A percentile compares a stretch with the other conserved stretches of the same genome.
Evolutionary conservation across 2,797 vertebrate species (phyloP).

Genomic region (Clarias laeviceps): DNA sequence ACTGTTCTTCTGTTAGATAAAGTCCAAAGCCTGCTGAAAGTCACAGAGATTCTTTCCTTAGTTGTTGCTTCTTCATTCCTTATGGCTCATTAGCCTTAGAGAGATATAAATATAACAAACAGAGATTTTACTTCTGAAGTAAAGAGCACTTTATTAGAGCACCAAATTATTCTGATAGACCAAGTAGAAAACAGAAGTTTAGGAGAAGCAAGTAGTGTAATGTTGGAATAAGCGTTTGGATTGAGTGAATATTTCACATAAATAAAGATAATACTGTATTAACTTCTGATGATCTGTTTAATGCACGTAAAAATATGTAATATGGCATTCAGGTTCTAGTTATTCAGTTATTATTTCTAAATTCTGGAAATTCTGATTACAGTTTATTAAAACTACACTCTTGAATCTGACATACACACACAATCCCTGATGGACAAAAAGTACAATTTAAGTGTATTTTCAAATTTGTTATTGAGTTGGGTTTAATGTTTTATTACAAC

Average conservation of each 20-base stretch:
- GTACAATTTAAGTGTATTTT: not conserved
- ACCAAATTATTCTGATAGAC: constrained; percentile 5
- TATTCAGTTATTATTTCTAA: not conserved
- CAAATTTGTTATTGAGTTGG: not conserved
- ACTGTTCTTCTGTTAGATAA: not conserved
- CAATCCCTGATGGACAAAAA: not conserved
- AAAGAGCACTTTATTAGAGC: not conserved
- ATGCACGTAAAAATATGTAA: not conserved
- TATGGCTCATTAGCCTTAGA: constrained; percentile 27
- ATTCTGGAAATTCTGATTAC: too few species aligned
- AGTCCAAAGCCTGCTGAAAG: not conserved
- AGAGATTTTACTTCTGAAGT: not conserved
- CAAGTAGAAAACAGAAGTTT: not conserved
- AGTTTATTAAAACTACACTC: not conserved
- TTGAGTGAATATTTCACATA: not conserved
- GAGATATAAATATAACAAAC: not conserved
- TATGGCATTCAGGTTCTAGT: not conserved
- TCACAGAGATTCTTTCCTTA: constrained; percentile 1
- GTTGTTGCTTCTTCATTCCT: constrained; percentile 7
- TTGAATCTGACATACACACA: not conserved
- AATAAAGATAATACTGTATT: not conserved
- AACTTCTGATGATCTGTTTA: not conserved
- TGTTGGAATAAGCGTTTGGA: not conserved
- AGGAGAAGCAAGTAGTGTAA: not conserved
- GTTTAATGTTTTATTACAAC: not conserved